Percentiles rank a stretch among this genome's conserved stretches.
These are phyloP conservation scores for Parasteatoda lunata DNA, from an alignment of 2,888 invertebrate genomes.

Conservation along the genomic window DNA sequence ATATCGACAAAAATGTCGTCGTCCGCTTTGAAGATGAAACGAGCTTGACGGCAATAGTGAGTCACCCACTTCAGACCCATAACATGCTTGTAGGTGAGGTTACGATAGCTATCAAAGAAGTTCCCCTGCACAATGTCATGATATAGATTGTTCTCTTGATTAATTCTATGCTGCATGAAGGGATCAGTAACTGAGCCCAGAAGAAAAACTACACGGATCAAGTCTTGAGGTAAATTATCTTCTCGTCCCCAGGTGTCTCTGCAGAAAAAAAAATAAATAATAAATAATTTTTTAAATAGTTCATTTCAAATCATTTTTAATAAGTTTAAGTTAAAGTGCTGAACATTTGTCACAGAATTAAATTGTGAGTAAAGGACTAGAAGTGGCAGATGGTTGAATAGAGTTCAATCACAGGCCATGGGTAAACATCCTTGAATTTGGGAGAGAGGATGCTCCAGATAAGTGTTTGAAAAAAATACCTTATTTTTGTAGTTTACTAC, in stretches of 20 bases:
- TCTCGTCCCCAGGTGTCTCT: conserved; percentile 69
- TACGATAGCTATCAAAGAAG: conserved; percentile 75
- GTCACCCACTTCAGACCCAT: conserved; percentile 75
- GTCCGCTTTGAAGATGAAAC: conserved; percentile 75
- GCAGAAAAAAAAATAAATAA: conserved; percentile 6
- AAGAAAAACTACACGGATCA: conserved; percentile 70
- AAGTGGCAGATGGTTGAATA: too few species aligned
- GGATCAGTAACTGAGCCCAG: conserved; percentile 68
- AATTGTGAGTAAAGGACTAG: too few species aligned
- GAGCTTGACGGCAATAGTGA: conserved; percentile 73
- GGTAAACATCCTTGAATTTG: too few species aligned
- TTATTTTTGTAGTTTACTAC: too few species aligned
- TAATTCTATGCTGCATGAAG: conserved; percentile 56
- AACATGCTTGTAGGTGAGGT: conserved; percentile 76
- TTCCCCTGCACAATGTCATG: conserved; percentile 71
- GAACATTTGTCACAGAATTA: too few species aligned
- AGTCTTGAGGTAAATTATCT: conserved; percentile 51
- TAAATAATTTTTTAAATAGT: neutral
- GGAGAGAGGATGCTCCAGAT: too few species aligned
- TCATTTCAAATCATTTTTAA: too few species aligned
- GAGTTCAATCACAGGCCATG: too few species aligned
- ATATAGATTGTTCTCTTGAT: conserved; percentile 67
- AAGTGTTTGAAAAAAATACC: too few species aligned
- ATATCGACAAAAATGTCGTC: conserved; percentile 76
- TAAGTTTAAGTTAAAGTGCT: too few species aligned